A percentile compares a stretch with the other conserved stretches of the same genome.
Evolutionary conservation across 2,113 vertebrate species (phyloP).

Genomic region (Sporophila hypoxantha): DNA sequence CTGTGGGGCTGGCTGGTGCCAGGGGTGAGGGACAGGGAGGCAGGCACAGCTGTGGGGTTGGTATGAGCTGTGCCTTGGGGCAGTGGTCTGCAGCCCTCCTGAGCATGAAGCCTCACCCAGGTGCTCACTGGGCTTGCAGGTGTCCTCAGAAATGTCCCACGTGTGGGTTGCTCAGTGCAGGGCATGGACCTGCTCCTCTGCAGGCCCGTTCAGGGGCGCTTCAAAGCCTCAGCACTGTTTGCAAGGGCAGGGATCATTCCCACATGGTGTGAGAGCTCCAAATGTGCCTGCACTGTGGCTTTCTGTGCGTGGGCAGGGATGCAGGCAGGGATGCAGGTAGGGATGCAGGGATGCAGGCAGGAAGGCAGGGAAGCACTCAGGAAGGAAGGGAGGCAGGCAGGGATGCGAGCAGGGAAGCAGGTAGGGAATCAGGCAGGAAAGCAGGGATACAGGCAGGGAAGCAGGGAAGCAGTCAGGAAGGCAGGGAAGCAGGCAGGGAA

Average conservation of each 20-base stretch:
- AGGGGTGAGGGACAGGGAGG: not conserved
- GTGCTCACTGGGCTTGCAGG: accelerated
- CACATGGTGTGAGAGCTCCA: accelerated
- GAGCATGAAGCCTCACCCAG: accelerated
- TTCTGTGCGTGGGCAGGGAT: no score
- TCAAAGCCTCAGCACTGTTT: not conserved
- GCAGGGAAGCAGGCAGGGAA: not conserved
- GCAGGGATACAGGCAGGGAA: not conserved
- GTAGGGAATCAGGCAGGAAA: accelerated
- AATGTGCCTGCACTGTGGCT: accelerated
- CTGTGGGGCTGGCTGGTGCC: accelerated
- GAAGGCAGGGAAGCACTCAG: not conserved
- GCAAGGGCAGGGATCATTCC: not conserved
- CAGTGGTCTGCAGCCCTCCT: not conserved
- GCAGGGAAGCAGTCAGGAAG: not conserved
- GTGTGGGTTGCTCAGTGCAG: accelerated
- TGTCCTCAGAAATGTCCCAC: not conserved
- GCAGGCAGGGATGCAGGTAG: accelerated
- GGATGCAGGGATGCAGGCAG: not conserved
- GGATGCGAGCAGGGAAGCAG: not conserved
- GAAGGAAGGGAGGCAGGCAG: not conserved
- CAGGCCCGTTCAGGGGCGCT: accelerated
- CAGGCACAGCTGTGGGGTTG: accelerated
- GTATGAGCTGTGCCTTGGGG: accelerated
- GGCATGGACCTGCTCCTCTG: accelerated